These are phyloP conservation scores for Leucophora obtusa DNA, from an alignment of 2,888 invertebrate species.

Conservation along the genomic window DNA sequence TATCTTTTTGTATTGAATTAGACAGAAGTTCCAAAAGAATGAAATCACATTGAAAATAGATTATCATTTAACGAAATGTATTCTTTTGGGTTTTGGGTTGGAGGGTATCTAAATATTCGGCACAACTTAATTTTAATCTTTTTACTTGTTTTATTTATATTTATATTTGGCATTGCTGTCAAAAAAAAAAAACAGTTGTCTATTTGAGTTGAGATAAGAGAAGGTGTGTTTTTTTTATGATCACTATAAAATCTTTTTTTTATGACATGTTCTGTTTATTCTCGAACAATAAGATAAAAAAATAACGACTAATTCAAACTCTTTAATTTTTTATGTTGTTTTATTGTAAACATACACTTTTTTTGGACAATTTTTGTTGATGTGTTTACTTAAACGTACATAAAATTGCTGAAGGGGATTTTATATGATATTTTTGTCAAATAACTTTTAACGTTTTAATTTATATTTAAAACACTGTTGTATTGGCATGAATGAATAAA, in stretches of 20 bases:
- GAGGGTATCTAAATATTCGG: no score
- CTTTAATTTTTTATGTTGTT: slow-evolving; percentile 9
- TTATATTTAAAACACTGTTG: slow-evolving; percentile 8
- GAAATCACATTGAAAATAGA: no score
- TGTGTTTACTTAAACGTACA: slow-evolving; percentile 3
- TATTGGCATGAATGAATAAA: slow-evolving; percentile 3
- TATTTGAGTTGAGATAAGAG: not conserved
- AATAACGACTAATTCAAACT: slow-evolving; percentile 26
- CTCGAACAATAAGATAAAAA: not conserved
- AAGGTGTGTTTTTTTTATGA: slow-evolving; percentile 25
- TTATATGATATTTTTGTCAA: slow-evolving; percentile 28
- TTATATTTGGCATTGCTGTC: not conserved
- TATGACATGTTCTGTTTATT: slow-evolving; percentile 19
- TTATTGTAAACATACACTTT: slow-evolving; percentile 18
- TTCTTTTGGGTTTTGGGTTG: no score
- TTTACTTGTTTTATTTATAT: no score
- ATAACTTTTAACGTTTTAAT: not conserved
- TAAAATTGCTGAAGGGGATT: slow-evolving; percentile 28
- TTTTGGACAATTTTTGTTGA: slow-evolving; percentile 37
- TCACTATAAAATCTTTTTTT: slow-evolving; percentile 4
- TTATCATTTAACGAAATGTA: no score
- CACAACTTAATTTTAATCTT: no score
- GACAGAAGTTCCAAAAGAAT: no score
- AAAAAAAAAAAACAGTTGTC: slow-evolving; percentile 14
- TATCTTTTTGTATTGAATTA: no score